These are phyloP conservation scores for Habrosyne pyritoides DNA, from an alignment of 2,888 invertebrate genomes.

Conservation along the genomic window DNA sequence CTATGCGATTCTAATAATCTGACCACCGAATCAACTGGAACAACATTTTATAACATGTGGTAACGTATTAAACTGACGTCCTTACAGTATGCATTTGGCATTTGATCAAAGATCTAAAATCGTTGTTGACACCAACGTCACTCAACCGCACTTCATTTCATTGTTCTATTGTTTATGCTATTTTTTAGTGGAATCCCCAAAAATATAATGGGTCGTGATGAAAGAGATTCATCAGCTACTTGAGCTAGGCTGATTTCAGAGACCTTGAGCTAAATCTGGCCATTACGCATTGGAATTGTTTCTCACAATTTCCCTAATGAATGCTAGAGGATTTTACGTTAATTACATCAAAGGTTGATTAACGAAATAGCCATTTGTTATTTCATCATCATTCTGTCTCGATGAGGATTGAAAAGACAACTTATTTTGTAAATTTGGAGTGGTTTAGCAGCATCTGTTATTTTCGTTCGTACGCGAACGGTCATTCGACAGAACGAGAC, in stretches of 20 bases:
- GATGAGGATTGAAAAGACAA: no score
- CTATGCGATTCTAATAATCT: constrained; percentile 5
- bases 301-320: no score
- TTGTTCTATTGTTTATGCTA: constrained; percentile 14
- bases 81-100: constrained; percentile 52
- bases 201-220: constrained; percentile 6
- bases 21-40: constrained; percentile 8
- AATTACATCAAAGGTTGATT: no score
- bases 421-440: no score
- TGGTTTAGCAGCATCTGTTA: no score
- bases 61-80: constrained; percentile 51
- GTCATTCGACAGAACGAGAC: no score
- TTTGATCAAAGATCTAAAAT: constrained; percentile 64
- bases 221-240: neutral
- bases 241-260: neutral
- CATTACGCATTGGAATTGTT: neutral
- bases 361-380: no score
- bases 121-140: constrained; percentile 53
- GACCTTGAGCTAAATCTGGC: neutral
- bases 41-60: constrained; percentile 32
- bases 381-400: no score
- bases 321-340: no score
- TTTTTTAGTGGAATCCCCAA: constrained; percentile 7
- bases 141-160: constrained; percentile 39
- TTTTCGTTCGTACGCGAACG: no score